Evolutionary conservation across 2,888 invertebrate species (phyloP), one percentile per base, ranked within the genome.

Genomic region (Rapana venosa): DNA sequence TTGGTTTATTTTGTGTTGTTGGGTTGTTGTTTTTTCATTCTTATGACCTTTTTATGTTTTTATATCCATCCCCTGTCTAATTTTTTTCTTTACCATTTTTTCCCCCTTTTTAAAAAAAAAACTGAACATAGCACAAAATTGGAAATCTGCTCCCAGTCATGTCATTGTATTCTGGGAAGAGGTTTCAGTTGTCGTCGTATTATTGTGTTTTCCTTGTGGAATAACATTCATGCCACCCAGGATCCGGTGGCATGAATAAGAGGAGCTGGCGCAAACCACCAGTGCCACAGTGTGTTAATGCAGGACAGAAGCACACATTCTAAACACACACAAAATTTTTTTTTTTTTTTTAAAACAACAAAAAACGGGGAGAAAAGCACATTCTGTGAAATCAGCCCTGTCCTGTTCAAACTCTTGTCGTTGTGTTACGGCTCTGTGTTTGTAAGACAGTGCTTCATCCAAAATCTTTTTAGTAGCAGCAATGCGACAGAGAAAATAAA

Each of bases 391-490:
- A 83, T 26, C 26, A 26, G 47, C 47, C 74, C 81, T 47, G 81
- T 83, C 47, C 47, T 36, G 81, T 83, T 83, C 20, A 36, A 47
- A 36, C 47, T 36, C 11, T 47, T 83, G 36, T 83, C 20, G 36
- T 83, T 83, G 81, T 83, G 81, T 47, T 83, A 83, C 81, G 47
- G 81, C 81, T 83, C 47, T 83, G 36, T 83, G 36, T 83, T 36
- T 83, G 81, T 83, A 83, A 83, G 81, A 36, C 81, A 36, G 81
- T 83, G 81, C 81, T 83, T 47, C 81, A 83, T 36, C 81, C 81
- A 83, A 83, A 36, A 83, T 83, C 81, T 83, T 83, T 83, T 83
- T 83, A 83, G 81, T 83, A 83, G 81, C 81, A 83, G 47, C 47
- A 47, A 83, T 83, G 81, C 47, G 81, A 83, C 81, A 13, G 81